Percentiles rank a stretch among this genome's conserved stretches.
phyloP scores from a whole-genome alignment of 37 sponge, comb jelly and placozoan species.

The Cladorhizidae sp. region DNA sequence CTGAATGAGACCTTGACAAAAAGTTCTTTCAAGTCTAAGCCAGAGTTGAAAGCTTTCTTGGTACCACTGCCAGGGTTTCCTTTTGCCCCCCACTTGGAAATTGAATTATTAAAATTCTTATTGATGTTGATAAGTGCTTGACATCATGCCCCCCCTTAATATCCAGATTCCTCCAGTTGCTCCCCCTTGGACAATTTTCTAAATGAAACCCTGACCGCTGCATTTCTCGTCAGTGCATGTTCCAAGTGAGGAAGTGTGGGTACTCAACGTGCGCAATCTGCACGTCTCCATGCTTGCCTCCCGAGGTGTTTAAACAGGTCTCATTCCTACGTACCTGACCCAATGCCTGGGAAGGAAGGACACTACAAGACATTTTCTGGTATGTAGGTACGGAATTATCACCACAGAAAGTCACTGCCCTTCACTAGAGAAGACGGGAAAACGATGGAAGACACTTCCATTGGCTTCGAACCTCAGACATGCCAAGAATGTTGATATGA shows the following conservation, averaged over 20 bases:
- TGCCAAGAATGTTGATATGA: conserved; percentile 41
- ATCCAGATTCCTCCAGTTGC: too few species aligned
- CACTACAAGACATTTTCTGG: conserved; percentile 2
- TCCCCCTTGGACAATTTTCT: too few species aligned
- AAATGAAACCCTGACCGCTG: too few species aligned
- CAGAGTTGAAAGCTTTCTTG: neutral
- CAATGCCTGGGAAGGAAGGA: neutral
- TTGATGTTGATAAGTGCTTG: too few species aligned
- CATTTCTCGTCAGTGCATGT: neutral
- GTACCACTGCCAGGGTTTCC: too few species aligned
- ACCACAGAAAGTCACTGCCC: conserved; percentile 30
- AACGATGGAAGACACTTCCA: conserved; percentile 32
- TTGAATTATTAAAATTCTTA: too few species aligned
- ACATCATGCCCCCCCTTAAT: too few species aligned
- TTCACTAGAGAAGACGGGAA: conserved; percentile 12
- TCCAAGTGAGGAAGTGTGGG: neutral
- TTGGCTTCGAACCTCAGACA: conserved; percentile 32
- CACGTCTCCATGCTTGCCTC: neutral
- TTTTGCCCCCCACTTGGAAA: too few species aligned
- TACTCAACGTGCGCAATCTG: neutral
- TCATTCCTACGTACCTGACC: neutral
- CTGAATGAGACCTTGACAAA: neutral
- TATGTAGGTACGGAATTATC: conserved; percentile 9
- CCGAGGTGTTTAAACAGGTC: neutral
- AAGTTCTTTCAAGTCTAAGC: neutral